These are phyloP conservation scores for Hippotragus niger DNA, from an alignment of 2,113 vertebrate genomes.

Conservation along the genomic window DNA sequence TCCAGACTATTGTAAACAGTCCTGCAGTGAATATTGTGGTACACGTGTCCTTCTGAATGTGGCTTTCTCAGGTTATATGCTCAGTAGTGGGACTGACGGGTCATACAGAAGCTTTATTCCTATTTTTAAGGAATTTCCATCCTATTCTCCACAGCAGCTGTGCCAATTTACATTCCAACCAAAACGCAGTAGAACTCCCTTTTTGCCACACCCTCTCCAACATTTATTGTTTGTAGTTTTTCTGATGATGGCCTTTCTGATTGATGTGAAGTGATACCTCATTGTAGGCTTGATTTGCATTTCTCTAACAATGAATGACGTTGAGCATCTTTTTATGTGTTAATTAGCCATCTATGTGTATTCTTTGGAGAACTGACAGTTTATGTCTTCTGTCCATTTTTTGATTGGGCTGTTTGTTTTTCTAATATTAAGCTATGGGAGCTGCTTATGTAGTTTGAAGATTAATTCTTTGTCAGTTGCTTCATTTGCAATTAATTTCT, in stretches of 20 bases:
- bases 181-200: not conserved
- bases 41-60: rapidly evolving
- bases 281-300: not conserved
- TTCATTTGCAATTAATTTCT: not conserved
- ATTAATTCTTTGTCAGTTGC: not conserved
- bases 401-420: not conserved
- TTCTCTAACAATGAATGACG: not conserved
- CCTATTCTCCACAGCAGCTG: not conserved
- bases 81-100: not conserved
- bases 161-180: not conserved
- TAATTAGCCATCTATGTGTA: not conserved
- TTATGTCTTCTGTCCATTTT: not conserved
- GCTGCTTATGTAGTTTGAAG: not conserved
- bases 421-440: not conserved
- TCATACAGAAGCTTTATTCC: not conserved
- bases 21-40: too few species aligned
- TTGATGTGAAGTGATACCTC: not conserved
- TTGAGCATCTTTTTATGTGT: not conserved
- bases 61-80: not conserved
- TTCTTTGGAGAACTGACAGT: not conserved
- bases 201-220: not conserved
- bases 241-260: not conserved
- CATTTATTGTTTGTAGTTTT: not conserved
- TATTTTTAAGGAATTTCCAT: not conserved
- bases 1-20: not conserved